These are phyloP conservation scores for Lophotriccus pileatus DNA, from an alignment of 2,797 vertebrate genomes.

Conservation along the genomic window DNA sequence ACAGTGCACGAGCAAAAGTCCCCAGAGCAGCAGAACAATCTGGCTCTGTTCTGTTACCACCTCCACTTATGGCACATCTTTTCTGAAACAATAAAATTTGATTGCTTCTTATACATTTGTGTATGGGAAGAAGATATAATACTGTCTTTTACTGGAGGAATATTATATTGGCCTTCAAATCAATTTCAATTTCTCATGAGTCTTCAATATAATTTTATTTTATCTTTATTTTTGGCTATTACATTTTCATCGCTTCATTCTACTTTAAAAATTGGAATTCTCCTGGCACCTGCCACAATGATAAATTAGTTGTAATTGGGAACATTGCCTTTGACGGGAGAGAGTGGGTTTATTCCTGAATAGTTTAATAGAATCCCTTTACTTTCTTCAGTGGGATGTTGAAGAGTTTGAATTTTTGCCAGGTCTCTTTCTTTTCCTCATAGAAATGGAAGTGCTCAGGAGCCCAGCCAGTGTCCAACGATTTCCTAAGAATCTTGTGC, in stretches of 20 bases:
- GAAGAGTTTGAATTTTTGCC: not conserved
- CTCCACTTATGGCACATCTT: constrained; percentile 3
- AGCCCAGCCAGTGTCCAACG: not conserved
- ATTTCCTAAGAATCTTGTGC: not conserved
- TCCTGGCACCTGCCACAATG: not conserved
- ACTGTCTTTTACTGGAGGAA: constrained; percentile 2
- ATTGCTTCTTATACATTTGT: constrained; percentile 41
- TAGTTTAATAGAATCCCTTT: not conserved
- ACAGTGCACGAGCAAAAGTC: not conserved
- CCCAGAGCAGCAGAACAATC: constrained; percentile 18
- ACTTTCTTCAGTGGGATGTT: not conserved
- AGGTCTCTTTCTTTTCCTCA: not conserved
- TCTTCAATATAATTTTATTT: constrained; percentile 52
- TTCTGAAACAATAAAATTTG: constrained; percentile 40
- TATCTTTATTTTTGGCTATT: constrained; percentile 45
- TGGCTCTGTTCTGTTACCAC: not conserved
- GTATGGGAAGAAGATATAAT: constrained; percentile 24
- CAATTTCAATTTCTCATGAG: constrained; percentile 54
- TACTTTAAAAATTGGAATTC: constrained; percentile 19
- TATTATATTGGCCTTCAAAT: constrained; percentile 45
- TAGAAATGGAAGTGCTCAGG: not conserved
- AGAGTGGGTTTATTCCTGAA: not conserved
- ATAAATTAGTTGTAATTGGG: constrained; percentile 41
- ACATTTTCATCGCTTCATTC: constrained; percentile 50
- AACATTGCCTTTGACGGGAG: not conserved